Base-by-base conservation (phyloP, 1,140 invertebrate genomes). In the Megalonaias nervosa region DNA sequence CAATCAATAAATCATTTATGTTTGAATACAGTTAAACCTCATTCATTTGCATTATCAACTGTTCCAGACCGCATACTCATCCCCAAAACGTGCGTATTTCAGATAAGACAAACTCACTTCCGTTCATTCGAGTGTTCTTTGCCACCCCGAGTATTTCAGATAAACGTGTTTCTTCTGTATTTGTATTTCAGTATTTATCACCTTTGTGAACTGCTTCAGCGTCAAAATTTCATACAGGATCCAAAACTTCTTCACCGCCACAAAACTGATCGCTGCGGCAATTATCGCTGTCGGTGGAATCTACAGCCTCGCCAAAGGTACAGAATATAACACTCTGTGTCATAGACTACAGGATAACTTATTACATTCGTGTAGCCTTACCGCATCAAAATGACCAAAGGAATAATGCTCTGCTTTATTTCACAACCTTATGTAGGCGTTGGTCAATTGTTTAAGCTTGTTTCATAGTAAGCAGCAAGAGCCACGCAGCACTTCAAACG, bases 161-260 rank as follows among this genome's bases (percentile, higher is more conserved):
- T 61, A 61, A 17, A 61, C 6, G 60, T 6, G 21, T 21, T 61
- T 61, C 60, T 61, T 2, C 13, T 72, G 26, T 75, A 68, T n/a
- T 56, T 31, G 31, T 31, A 31, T 80, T 85, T 58, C 76, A 89
- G 89, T 86, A n/a, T n/a, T 87, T 65, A 91, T 98, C 26, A 96
- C 96, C 15, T 96, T 94, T 85, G 93, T 98, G 65, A 98, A 98
- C 88, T 96, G 95, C 58, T 96, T 94, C 88, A 95, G 97, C 90
- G 95, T 98, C 58, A 94, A 94, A 88, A 86, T 94, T 86, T 97
- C 97, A 12, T 96, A 96, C 15, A 94, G 94, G 88, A 93, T 98
- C 79, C 97, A 98, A 89, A 97, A 97, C 89, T 92, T 97, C 2
- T 97, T 98, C 84, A 97, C 97, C 1, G 86, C 94, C 6, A 94